A percentile compares a stretch with the other conserved stretches of the same genome.
Conservation (phyloP, 1,140 invertebrate species). For the Caligus rogercresseyi region DNA sequence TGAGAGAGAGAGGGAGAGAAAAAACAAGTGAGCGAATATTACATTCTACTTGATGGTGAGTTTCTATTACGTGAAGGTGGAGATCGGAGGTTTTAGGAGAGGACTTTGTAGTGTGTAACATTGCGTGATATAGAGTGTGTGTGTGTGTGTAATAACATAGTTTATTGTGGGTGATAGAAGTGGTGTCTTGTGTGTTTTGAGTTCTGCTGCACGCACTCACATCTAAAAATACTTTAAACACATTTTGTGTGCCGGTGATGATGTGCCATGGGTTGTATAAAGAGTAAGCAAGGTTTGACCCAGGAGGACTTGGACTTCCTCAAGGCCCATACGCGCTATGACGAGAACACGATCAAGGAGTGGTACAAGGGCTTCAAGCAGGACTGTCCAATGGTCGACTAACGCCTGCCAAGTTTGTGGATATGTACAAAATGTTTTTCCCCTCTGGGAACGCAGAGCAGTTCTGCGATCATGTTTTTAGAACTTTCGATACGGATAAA, state of each 20-base stretch:
- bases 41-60: neutral
- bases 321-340: slow-evolving; percentile 81
- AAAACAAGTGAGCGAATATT: neutral
- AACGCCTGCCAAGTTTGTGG: slow-evolving; percentile 93
- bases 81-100: neutral
- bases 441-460: slow-evolving; percentile 93
- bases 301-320: slow-evolving; percentile 95
- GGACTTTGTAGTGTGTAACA: neutral
- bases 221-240: too few species aligned
- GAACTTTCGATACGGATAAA: slow-evolving; percentile 98
- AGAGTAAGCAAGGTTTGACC: slow-evolving; percentile 80
- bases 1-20: slow-evolving; percentile 8
- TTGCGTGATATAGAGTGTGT: neutral
- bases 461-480: slow-evolving; percentile 97
- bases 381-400: slow-evolving; percentile 95
- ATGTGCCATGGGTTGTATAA: slow-evolving; percentile 63
- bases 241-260: neutral
- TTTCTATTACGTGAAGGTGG: neutral
- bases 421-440: slow-evolving; percentile 99
- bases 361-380: slow-evolving; percentile 99
- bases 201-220: too few species aligned
- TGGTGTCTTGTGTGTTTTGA: too few species aligned
- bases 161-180: too few species aligned
- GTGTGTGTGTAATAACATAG: too few species aligned
- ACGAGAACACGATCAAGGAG: slow-evolving; percentile 90